Evolutionary conservation across 1,140 invertebrate genomes (phyloP), one percentile per base, ranked within the genome.

Genomic region (Stegodyphus dumicola): DNA sequence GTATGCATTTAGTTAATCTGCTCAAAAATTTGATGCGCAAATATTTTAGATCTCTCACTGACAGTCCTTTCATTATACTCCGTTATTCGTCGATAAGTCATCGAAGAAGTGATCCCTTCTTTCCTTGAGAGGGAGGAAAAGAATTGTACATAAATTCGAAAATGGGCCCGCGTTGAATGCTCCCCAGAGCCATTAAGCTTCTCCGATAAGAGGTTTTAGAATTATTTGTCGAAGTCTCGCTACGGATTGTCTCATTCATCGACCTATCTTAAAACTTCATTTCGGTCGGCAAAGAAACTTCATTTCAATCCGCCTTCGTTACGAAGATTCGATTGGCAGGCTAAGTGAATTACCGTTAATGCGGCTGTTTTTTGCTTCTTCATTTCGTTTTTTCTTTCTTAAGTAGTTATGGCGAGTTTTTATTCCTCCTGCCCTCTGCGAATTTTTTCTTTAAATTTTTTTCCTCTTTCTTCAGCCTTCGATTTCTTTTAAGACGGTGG

Each of bases 301-400:
- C 77, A 80, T 80, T 80, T 53, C 67, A 51, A 65, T 51, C 75
- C 60, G 56, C 77, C 18, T 80, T 80, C 77, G 77, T 80, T 78
- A 78, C 77, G 77, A 18, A 78, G 33, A 78, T 78, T 78, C 77
- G 77, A 80, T 80, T 80, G 77, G 51, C 53, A 17, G 53, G 65
- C 77, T 80, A 80, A 80, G 77, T 80, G 77, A 80, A 80, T 80
- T 80, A 80, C 77, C 77, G 77, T 80, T 80, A 80, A 80, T 80
- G 77, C 67, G 66, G 52, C 51, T 67, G 66, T 80, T 80, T 80
- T 80, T 80, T 80, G 17, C 65, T 80, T 80, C 67, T 9, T 18
- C 18, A 71, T 52, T 49, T 66, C 52, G 6, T 67, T 79, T 80
- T 79, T 79, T 70, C 10, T 60, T 56, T 64, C 56, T 53, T 80